Evolutionary conservation across 1,140 invertebrate genomes (phyloP).

Genomic region (Zaprionus davidi): DNA sequence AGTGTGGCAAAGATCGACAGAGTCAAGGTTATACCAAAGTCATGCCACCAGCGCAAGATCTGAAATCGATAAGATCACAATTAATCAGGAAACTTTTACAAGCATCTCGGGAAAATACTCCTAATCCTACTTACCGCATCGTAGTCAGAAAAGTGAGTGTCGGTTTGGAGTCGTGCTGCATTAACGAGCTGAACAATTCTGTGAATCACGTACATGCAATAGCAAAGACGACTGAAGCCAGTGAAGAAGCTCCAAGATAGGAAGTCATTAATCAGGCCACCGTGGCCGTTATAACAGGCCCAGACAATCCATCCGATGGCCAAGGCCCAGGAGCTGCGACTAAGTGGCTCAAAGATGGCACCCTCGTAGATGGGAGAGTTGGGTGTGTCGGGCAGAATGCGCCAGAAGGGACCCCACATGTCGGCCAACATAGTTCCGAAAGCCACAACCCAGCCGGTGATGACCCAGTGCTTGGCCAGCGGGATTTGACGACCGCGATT

Average conservation of each 20-base stretch:
- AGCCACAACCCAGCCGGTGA: slow-evolving; percentile 73
- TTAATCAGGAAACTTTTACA: neutral
- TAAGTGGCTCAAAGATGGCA: slow-evolving; percentile 88
- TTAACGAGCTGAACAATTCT: slow-evolving; percentile 80
- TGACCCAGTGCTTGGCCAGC: slow-evolving; percentile 62
- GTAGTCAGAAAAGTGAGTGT: slow-evolving; percentile 70
- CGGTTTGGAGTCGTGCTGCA: slow-evolving; percentile 64
- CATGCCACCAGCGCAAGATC: slow-evolving; percentile 82
- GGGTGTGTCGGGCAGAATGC: slow-evolving; percentile 86
- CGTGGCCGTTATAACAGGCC: slow-evolving; percentile 89
- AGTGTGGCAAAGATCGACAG: slow-evolving; percentile 76
- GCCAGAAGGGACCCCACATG: slow-evolving; percentile 86
- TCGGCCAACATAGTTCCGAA: slow-evolving; percentile 85
- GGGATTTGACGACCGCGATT: slow-evolving; percentile 78
- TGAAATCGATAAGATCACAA: neutral
- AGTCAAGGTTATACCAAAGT: slow-evolving; percentile 73
- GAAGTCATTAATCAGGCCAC: slow-evolving; percentile 87
- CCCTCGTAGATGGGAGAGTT: slow-evolving; percentile 87
- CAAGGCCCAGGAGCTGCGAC: slow-evolving; percentile 88
- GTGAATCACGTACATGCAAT: slow-evolving; percentile 90
- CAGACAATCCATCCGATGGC: slow-evolving; percentile 89
- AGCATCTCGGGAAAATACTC: neutral
- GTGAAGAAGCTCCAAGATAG: slow-evolving; percentile 88
- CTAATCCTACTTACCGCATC: slow-evolving; percentile 57
- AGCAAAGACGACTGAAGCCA: slow-evolving; percentile 88